Percentiles rank a stretch among this genome's conserved stretches.
phyloP scores from a whole-genome alignment of 2,113 vertebrate species.

The Glaucidium brasilianum region DNA sequence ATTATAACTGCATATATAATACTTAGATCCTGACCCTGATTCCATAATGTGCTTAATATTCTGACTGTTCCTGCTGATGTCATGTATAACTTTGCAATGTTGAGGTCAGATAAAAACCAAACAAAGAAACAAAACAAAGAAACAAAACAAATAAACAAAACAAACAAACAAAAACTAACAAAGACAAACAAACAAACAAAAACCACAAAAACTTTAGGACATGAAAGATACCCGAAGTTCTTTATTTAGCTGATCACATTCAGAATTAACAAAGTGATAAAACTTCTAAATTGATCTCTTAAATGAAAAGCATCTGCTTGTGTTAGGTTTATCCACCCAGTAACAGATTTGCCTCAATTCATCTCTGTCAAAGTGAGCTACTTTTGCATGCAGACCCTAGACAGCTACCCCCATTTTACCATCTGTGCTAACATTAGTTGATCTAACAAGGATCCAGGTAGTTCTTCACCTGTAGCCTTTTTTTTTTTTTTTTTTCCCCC shows the following conservation, averaged over 20 bases:
- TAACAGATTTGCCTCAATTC: background rate
- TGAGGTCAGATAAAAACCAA: background rate
- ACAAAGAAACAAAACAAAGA: no score
- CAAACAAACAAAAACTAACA: no score
- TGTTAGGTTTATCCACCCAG: background rate
- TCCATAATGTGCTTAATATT: background rate
- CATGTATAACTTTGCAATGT: background rate
- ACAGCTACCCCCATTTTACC: background rate
- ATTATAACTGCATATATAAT: background rate
- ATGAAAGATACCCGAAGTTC: background rate
- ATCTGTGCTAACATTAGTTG: background rate
- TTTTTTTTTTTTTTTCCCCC: background rate
- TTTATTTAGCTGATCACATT: background rate
- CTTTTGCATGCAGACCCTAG: background rate
- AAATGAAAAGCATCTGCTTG: background rate
- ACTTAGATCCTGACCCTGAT: background rate
- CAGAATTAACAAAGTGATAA: background rate
- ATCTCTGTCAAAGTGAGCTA: background rate
- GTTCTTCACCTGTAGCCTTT: background rate
- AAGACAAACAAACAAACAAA: no score
- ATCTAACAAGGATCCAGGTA: background rate
- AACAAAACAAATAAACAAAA: no score
- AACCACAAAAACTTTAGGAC: no score
- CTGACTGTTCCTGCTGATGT: background rate
- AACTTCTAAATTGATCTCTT: background rate